These are phyloP conservation scores for Parauchenoglanis punctatus DNA, from an alignment of 2,797 vertebrate genomes.

Conservation along the genomic window DNA sequence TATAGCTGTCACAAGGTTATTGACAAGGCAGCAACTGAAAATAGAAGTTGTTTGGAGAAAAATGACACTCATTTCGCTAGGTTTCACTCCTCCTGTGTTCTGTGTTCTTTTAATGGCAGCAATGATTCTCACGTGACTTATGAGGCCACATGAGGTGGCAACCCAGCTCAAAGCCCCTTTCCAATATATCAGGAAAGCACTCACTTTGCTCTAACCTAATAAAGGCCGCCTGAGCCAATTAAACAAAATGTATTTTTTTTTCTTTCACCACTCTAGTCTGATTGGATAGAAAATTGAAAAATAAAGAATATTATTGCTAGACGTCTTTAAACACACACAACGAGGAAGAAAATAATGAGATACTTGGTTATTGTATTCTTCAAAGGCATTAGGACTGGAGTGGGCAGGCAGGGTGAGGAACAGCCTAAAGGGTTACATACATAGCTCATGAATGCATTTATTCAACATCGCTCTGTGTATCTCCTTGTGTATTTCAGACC, in stretches of 20 bases:
- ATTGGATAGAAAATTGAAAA: slow-evolving; percentile 46
- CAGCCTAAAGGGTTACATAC: slow-evolving; percentile 43
- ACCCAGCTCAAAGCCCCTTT: slow-evolving; percentile 40
- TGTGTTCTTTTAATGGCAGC: slow-evolving; percentile 44
- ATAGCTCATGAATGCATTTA: slow-evolving; percentile 56
- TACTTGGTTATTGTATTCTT: slow-evolving; percentile 20
- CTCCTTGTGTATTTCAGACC: slow-evolving; percentile 44
- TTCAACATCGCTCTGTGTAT: slow-evolving; percentile 45
- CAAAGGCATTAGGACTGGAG: slow-evolving; percentile 22
- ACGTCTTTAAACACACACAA: slow-evolving; percentile 3
- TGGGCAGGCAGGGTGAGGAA: slow-evolving; percentile 14
- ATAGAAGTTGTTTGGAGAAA: slow-evolving; percentile 53
- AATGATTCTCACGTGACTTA: slow-evolving; percentile 46
- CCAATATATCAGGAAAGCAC: slow-evolving; percentile 44
- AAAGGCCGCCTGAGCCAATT: slow-evolving; percentile 52
- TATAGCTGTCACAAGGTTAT: slow-evolving; percentile 58
- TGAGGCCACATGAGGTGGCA: slow-evolving; percentile 38
- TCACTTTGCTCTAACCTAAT: slow-evolving; percentile 49
- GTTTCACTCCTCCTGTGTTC: slow-evolving; percentile 37
- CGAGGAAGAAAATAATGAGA: slow-evolving; percentile 29
- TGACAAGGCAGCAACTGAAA: slow-evolving; percentile 52
- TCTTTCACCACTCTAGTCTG: slow-evolving; percentile 10
- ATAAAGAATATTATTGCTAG: slow-evolving; percentile 29
- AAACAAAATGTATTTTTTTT: slow-evolving; percentile 42
- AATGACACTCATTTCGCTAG: slow-evolving; percentile 50